Conservation (phyloP, 2,113 vertebrate genomes). For the Eulemur rufifrons region DNA sequence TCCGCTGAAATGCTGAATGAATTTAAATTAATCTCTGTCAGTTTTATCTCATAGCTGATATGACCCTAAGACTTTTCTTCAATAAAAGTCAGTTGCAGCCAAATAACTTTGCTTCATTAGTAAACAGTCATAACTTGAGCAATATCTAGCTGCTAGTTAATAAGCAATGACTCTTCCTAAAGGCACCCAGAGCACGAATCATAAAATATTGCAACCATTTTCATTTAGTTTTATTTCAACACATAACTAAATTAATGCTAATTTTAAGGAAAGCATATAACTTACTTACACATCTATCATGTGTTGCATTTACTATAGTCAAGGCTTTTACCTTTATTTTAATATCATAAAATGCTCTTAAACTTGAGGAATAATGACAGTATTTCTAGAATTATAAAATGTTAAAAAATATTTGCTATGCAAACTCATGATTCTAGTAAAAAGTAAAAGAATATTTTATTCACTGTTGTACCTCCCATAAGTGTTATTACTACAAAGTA, state of each 20-base stretch:
- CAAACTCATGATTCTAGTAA: not conserved
- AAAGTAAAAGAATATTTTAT: not conserved
- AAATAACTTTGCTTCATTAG: conserved; percentile 59
- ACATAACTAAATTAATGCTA: not conserved
- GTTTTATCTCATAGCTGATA: conserved; percentile 24
- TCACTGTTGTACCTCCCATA: not conserved
- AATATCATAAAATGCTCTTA: not conserved
- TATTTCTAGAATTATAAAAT: not conserved
- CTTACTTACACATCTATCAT: not conserved
- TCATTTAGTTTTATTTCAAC: not conserved
- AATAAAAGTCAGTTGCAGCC: conserved; percentile 24
- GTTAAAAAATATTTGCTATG: not conserved
- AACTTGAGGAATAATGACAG: not conserved
- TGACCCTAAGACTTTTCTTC: not conserved
- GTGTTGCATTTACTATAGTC: not conserved
- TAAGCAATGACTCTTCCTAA: not conserved
- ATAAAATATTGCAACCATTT: not conserved
- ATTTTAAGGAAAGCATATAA: not conserved
- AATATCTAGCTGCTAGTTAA: not conserved
- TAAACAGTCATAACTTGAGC: not conserved
- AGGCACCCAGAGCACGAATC: not conserved
- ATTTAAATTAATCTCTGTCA: conserved; percentile 62
- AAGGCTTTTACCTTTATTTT: not conserved
- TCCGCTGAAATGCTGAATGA: conserved; percentile 31
- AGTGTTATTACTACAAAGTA: not conserved